Percentiles rank a stretch among this genome's conserved stretches.
These are phyloP conservation scores for Episyrphus balteatus DNA, from an alignment of 1,140 invertebrate genomes.

Conservation along the genomic window DNA sequence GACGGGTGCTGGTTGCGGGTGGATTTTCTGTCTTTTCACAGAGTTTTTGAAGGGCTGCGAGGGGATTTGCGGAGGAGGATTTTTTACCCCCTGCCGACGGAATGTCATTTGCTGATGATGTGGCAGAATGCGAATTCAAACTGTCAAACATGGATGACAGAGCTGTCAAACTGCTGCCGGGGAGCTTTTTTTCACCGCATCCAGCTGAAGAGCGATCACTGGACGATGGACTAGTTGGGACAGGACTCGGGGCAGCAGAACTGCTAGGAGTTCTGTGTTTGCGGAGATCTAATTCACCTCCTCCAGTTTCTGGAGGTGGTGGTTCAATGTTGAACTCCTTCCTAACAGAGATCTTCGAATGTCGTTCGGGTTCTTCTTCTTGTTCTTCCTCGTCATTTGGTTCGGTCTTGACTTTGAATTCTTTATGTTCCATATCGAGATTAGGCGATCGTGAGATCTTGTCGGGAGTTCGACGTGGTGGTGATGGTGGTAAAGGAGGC, in stretches of 20 bases:
- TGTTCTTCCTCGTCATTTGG: conserved; percentile 15
- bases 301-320: background rate
- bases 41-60: conserved; percentile 86
- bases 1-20: conserved; percentile 26
- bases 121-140: conserved; percentile 38
- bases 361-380: background rate
- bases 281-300: conserved; percentile 37
- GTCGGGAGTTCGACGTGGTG: conserved; percentile 64
- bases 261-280: conserved; percentile 8
- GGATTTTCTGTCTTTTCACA: conserved; percentile 62
- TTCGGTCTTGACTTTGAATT: conserved; percentile 18
- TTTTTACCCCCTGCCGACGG: conserved; percentile 37
- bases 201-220: conserved; percentile 54
- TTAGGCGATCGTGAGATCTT: conserved; percentile 25
- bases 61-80: conserved; percentile 64
- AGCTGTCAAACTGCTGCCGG: conserved; percentile 56
- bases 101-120: conserved; percentile 14
- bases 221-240: conserved; percentile 33
- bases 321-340: conserved; percentile 28
- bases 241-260: background rate
- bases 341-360: conserved; percentile 23
- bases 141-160: conserved; percentile 84
- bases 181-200: conserved; percentile 46
- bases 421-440: too few species aligned
- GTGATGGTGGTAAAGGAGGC: conserved; percentile 47